Base-by-base conservation (phyloP, 2,797 vertebrate species). In the Enteromius viviparus region DNA sequence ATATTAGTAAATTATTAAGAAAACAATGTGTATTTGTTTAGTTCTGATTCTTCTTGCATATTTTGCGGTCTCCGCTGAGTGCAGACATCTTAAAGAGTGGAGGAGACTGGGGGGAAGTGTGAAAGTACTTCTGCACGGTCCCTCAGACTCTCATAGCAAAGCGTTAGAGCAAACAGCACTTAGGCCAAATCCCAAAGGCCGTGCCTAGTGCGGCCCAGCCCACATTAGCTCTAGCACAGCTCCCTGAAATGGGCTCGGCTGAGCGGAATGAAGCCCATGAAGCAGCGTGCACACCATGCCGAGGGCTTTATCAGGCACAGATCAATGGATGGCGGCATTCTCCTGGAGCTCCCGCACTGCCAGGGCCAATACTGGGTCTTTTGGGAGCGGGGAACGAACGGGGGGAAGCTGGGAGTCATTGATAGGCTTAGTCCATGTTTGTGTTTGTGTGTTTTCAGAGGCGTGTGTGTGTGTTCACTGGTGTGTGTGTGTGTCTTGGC, bases 181-280 rank as follows among this genome's bases (percentile, higher is more conserved):
- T 92, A 92, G 93, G 91, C 91, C 92, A 89, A 93, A 92, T 94
- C 94, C 94, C 94, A 92, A 91, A 94, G 94, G 94, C 92, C 88
- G 93, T 95, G 94, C 93, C 93, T 94, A 93, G 91, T 90, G 89
- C 92, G 92, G 93, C 90, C 84, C 90, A 93, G 92, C 92, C 92
- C 91, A 92, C 92, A 95, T 95, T 95, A 95, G 92, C 94, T 93
- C 92, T 89, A 91, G 92, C 94, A 91, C 93, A 93, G 89, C 93
- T 93, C 90, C 89, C 93, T 93, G 92, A 94, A 93, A 94, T 94
- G 93, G 92, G 93, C 93, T 93, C 91, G 93, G 85, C 93, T 94
- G 92, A 94, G 94, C 91, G 90, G 93, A 94, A 94, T 95, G 93
- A 94, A 94, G 91, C 92, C 91, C 92, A 93, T 90, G 92, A 93